Evolutionary conservation across 2,888 invertebrate species (phyloP).

Genomic region (Chouioia cunea): DNA sequence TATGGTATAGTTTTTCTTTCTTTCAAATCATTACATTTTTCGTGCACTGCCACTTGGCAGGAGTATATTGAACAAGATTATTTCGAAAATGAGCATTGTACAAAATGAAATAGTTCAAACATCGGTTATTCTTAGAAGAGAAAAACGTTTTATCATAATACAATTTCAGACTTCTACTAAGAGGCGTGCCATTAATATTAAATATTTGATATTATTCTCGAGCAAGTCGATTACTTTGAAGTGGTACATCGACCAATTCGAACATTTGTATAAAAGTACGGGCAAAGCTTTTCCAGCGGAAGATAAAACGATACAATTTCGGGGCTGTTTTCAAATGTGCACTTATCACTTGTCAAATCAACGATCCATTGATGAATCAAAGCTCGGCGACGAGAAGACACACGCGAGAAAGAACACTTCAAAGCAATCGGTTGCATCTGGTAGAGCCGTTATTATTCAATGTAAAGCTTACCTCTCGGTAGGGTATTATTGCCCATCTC

Average conservation of each 20-base stretch:
- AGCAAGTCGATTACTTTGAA: conserved; percentile 30
- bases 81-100: conserved; percentile 1
- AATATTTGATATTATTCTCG: conserved; percentile 1
- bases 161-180: conserved; percentile 37
- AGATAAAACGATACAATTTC: not conserved
- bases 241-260: not conserved
- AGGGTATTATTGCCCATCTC: conserved; percentile 64
- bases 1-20: conserved; percentile 47
- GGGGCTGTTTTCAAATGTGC: not conserved
- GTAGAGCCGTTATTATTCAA: conserved; percentile 7
- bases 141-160: not conserved
- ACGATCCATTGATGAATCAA: not conserved
- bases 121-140: conserved; percentile 5
- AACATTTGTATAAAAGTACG: not conserved
- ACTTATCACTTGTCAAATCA: too few species aligned
- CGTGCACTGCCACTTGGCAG: conserved; percentile 56
- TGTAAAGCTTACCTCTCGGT: conserved; percentile 63
- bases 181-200: conserved; percentile 25
- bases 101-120: conserved; percentile 16
- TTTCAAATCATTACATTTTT: conserved; percentile 53
- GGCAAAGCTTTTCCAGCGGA: not conserved
- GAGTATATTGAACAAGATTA: conserved; percentile 19
- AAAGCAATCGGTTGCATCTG: conserved; percentile 33
- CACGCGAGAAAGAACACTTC: conserved; percentile 9
- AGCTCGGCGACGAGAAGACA: too few species aligned